Conservation (phyloP, 2,797 vertebrate species). For the Parauchenoglanis ngamensis region DNA sequence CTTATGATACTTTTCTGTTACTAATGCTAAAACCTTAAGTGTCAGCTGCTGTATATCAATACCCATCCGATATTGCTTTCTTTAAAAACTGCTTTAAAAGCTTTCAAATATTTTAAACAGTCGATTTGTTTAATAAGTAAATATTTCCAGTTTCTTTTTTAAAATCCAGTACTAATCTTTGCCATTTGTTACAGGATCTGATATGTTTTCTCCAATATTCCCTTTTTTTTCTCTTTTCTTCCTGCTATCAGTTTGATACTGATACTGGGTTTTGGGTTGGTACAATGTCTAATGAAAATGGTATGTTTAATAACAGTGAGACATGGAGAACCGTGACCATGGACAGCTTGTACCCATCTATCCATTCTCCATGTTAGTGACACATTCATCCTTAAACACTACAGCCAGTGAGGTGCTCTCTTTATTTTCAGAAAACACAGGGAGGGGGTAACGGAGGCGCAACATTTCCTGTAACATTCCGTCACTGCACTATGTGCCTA, state of each 20-base stretch:
- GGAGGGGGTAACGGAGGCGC: background rate
- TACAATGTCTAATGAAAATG: background rate
- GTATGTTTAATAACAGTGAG: background rate
- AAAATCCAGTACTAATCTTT: background rate
- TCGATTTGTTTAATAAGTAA: background rate
- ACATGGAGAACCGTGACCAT: constrained; percentile 34
- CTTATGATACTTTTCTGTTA: background rate
- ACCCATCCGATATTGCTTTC: background rate
- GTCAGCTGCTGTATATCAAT: background rate
- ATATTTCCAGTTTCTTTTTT: background rate
- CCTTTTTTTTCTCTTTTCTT: background rate
- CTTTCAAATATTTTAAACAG: background rate
- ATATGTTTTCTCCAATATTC: too few species aligned
- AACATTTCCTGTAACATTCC: constrained; percentile 21
- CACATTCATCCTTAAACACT: constrained; percentile 32
- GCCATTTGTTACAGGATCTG: background rate
- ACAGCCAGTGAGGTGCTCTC: constrained; percentile 22
- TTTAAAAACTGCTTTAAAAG: background rate
- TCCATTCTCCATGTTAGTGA: constrained; percentile 22
- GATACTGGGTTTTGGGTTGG: background rate
- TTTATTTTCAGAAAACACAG: constrained; percentile 19
- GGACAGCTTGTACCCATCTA: constrained; percentile 49
- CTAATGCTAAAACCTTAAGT: background rate
- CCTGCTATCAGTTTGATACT: background rate
- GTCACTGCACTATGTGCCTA: constrained; percentile 29